A percentile compares a stretch with the other conserved stretches of the same genome.
phyloP scores from a whole-genome alignment of 2,113 vertebrate species.

The Jaculus jaculus region DNA sequence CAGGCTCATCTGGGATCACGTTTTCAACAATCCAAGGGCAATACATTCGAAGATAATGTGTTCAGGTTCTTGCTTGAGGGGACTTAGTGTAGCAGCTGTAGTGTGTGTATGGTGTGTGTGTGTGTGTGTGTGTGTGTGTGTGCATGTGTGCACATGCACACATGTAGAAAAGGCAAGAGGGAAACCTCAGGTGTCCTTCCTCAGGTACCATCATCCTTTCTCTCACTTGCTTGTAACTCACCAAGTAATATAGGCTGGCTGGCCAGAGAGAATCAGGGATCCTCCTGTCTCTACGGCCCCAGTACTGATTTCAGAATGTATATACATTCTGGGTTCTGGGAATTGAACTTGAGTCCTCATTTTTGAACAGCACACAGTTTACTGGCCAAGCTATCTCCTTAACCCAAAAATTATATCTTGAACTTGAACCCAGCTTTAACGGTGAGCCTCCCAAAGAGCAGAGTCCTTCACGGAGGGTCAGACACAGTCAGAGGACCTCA shows the following conservation, averaged over 20 bases:
- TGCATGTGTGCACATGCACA: too few relatives aligned
- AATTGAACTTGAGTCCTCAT: not conserved
- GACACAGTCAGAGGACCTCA: accelerated
- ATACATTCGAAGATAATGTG: not conserved
- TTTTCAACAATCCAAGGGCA: not conserved
- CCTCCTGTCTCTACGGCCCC: not conserved
- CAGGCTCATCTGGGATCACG: not conserved
- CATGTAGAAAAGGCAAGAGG: not conserved
- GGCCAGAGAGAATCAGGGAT: not conserved
- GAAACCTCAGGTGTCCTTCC: not conserved
- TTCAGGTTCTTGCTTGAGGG: not conserved
- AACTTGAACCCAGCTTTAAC: not conserved
- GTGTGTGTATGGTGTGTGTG: too few relatives aligned
- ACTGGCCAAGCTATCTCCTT: not conserved
- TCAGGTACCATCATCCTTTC: not conserved
- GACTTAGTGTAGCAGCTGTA: not conserved
- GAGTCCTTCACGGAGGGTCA: not conserved
- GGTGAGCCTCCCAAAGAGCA: not conserved
- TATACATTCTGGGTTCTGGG: not conserved
- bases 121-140: too few relatives aligned
- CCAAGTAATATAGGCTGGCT: not conserved
- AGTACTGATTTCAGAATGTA: not conserved
- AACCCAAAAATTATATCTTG: not conserved
- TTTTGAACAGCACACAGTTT: not conserved
- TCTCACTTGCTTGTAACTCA: not conserved